A percentile compares a stretch with the other conserved stretches of the same genome.
Conservation (phyloP, 2,113 vertebrate genomes). For the Alethe diademata region DNA sequence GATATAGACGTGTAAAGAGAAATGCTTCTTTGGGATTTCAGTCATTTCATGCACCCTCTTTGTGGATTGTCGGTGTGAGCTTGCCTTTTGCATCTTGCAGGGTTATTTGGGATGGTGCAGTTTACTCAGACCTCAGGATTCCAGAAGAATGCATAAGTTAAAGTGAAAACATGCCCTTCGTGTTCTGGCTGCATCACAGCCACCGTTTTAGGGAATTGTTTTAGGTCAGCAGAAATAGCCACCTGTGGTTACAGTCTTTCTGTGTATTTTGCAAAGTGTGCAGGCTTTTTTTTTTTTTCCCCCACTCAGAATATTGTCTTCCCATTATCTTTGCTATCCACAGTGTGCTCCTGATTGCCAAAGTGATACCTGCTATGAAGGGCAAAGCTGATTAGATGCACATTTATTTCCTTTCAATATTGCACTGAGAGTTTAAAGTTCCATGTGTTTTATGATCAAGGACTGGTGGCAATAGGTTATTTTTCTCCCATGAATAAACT, state of each 20-base stretch:
- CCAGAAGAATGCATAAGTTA: constrained; percentile 38
- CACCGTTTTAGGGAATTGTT: constrained; percentile 45
- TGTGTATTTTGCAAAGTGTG: not conserved
- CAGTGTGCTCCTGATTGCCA: constrained; percentile 45
- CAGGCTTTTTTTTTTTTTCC: not conserved
- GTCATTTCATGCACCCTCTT: constrained; percentile 5
- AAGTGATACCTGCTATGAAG: constrained; percentile 52
- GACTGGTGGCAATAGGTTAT: constrained; percentile 30
- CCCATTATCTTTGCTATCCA: constrained; percentile 23
- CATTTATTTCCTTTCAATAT: constrained; percentile 17
- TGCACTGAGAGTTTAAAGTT: constrained; percentile 23
- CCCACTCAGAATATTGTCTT: constrained; percentile 7
- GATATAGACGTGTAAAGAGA: constrained; percentile 27
- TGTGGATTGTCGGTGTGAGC: not conserved
- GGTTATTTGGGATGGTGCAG: not conserved
- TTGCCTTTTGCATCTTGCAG: constrained; percentile 17
- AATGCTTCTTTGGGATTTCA: constrained; percentile 37
- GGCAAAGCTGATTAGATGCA: constrained; percentile 34
- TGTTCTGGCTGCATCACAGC: constrained; percentile 16
- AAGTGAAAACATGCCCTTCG: constrained; percentile 34
- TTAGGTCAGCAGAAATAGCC: constrained; percentile 61
- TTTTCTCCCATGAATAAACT: constrained; percentile 56
- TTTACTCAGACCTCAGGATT: constrained; percentile 60
- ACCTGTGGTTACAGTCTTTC: constrained; percentile 41
- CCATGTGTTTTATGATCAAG: constrained; percentile 3